phyloP scores from a whole-genome alignment of 35 echinoderm and acorn worm species.

The Ophioderma brevispina region DNA sequence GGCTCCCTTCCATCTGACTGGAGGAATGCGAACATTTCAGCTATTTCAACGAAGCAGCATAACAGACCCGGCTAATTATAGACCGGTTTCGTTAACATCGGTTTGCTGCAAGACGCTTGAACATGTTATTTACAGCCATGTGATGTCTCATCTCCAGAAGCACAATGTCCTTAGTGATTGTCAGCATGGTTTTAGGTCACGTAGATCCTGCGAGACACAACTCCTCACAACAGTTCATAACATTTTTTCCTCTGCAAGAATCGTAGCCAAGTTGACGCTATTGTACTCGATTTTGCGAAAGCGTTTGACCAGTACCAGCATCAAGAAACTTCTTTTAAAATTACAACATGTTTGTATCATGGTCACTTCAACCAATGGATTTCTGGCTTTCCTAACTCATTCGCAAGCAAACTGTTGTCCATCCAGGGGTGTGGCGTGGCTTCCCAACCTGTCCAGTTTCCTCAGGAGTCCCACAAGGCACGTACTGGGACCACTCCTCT shows the following conservation, averaged over 20 bases:
- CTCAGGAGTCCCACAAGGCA: constrained; percentile 59
- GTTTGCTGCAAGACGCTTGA: constrained; percentile 6
- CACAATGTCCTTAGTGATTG: neutral
- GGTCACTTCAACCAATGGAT: constrained; percentile 40
- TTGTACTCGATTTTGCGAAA: constrained; percentile 48
- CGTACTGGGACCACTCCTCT: constrained; percentile 47
- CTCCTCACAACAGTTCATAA: constrained; percentile 19
- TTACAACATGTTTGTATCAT: constrained; percentile 28
- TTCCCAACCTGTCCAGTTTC: constrained; percentile 29
- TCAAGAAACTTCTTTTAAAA: constrained; percentile 27
- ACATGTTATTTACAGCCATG: constrained; percentile 26
- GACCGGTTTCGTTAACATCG: neutral
- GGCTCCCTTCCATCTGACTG: constrained; percentile 11
- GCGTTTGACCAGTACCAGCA: constrained; percentile 30
- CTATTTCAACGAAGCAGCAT: neutral
- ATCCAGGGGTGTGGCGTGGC: neutral
- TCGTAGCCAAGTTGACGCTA: constrained; percentile 10
- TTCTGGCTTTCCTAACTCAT: constrained; percentile 21
- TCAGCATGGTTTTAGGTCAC: constrained; percentile 25
- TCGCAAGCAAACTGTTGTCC: constrained; percentile 37
- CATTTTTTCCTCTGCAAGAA: neutral
- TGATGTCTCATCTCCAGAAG: constrained; percentile 11
- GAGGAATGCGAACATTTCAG: constrained; percentile 1
- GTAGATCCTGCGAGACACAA: constrained; percentile 37
- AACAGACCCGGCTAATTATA: neutral